A percentile compares a stretch with the other conserved stretches of the same genome.
Evolutionary conservation across 2,113 vertebrate genomes (phyloP).

Genomic region (Hymenochirus boettgeri): DNA sequence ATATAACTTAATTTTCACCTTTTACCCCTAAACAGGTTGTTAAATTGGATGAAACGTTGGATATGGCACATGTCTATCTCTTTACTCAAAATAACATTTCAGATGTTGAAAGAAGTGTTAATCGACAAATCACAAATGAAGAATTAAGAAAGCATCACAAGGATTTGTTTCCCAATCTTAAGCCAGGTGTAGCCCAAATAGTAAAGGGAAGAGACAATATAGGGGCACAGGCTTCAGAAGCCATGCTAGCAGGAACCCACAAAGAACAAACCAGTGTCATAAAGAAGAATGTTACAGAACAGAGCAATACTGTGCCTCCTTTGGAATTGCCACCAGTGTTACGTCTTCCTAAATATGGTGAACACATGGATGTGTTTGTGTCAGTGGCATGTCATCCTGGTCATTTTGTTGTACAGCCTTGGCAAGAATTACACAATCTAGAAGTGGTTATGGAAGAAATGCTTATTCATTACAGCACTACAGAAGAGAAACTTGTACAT

Average conservation of each 20-base stretch:
- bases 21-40: constrained; percentile 65
- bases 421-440: constrained; percentile 85
- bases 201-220: constrained; percentile 26
- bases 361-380: constrained; percentile 84
- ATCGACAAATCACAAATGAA: constrained; percentile 70
- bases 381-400: constrained; percentile 86
- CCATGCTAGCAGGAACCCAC: neutral
- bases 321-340: constrained; percentile 65
- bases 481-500: constrained; percentile 53
- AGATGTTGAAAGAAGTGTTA: constrained; percentile 69
- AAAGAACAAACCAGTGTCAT: constrained; percentile 43
- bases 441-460: constrained; percentile 90
- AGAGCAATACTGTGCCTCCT: constrained; percentile 24
- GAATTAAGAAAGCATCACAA: constrained; percentile 81
- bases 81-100: constrained; percentile 67
- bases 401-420: constrained; percentile 87
- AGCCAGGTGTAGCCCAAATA: constrained; percentile 26
- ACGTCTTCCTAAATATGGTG: constrained; percentile 68
- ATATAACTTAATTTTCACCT: neutral
- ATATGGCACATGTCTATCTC: constrained; percentile 70
- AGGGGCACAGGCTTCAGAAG: neutral
- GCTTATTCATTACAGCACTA: constrained; percentile 82
- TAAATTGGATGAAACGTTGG: constrained; percentile 64
- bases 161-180: constrained; percentile 79
- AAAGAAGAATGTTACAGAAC: constrained; percentile 41